A percentile compares a stretch with the other conserved stretches of the same genome.
phyloP scores from a whole-genome alignment of 2,888 invertebrate species.

The Monoplex corrugatus region DNA sequence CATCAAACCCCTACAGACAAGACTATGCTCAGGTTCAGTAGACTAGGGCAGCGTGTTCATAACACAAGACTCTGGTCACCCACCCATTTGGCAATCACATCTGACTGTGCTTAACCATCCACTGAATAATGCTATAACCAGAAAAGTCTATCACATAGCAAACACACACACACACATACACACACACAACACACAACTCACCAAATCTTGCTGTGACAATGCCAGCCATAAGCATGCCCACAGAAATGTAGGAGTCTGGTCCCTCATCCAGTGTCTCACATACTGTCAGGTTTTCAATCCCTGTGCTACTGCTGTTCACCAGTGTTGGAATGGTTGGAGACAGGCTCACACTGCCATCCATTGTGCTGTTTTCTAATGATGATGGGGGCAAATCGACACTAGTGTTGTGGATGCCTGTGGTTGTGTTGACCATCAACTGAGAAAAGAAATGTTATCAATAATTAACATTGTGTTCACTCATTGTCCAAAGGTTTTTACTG shows the following conservation, averaged over 20 bases:
- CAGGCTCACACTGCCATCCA: neutral
- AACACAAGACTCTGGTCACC: too few species aligned
- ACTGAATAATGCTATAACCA: too few species aligned
- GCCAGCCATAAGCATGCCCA: slow-evolving; percentile 76
- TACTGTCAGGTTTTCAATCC: neutral
- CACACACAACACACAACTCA: slow-evolving; percentile 60
- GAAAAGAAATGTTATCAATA: neutral
- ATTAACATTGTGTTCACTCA: too few species aligned
- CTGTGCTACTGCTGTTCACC: neutral
- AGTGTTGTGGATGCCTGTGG: neutral
- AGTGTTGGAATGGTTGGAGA: too few species aligned
- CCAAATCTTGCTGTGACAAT: slow-evolving; percentile 77
- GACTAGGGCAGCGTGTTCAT: too few species aligned
- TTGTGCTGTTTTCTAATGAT: neutral
- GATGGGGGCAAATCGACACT: neutral
- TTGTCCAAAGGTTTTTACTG: too few species aligned
- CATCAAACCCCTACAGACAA: too few species aligned
- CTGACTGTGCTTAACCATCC: neutral
- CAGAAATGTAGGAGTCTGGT: slow-evolving; percentile 66
- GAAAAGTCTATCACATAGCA: too few species aligned
- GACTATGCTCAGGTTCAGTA: too few species aligned
- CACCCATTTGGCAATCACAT: too few species aligned
- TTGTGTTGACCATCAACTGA: neutral
- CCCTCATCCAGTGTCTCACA: neutral
- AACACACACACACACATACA: neutral